Conservation (phyloP, 2,113 vertebrate species). For the Leptobrachium ailaonicum region DNA sequence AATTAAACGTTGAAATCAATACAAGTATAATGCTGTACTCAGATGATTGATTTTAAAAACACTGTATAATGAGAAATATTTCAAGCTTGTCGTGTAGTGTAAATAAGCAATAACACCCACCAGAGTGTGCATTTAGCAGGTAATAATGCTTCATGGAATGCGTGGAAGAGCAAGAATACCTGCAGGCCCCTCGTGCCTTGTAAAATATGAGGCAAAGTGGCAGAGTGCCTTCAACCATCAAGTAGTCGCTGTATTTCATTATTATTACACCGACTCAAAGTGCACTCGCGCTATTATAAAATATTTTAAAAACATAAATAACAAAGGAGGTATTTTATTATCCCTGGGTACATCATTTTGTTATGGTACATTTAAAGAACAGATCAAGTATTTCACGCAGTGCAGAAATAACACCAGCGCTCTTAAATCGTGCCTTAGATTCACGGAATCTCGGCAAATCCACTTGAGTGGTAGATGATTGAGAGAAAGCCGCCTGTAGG, state of each 20-base stretch:
- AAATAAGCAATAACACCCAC: conserved; percentile 46
- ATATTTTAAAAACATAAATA: conserved; percentile 51
- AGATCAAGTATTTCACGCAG: conserved; percentile 44
- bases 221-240: conserved; percentile 47
- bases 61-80: conserved; percentile 23
- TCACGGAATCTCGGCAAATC: conserved; percentile 28
- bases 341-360: conserved; percentile 41
- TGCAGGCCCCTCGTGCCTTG: conserved; percentile 42
- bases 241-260: conserved; percentile 41
- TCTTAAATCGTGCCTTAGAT: conserved; percentile 11
- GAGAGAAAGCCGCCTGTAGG: background rate
- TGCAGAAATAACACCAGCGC: conserved; percentile 9
- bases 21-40: conserved; percentile 36
- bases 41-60: conserved; percentile 36
- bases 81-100: conserved; percentile 37
- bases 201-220: conserved; percentile 43
- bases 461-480: conserved; percentile 32
- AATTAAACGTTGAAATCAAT: conserved; percentile 41
- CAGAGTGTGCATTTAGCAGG: conserved; percentile 36
- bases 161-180: conserved; percentile 31
- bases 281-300: conserved; percentile 50
- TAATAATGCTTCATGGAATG: conserved; percentile 40
- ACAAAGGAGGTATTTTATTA: conserved; percentile 50
- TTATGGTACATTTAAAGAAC: conserved; percentile 49
- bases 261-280: conserved; percentile 45